A percentile compares a stretch with the other conserved stretches of the same genome.
Evolutionary conservation across 2,888 invertebrate genomes (phyloP).

Genomic region (Cosmia trapezina): DNA sequence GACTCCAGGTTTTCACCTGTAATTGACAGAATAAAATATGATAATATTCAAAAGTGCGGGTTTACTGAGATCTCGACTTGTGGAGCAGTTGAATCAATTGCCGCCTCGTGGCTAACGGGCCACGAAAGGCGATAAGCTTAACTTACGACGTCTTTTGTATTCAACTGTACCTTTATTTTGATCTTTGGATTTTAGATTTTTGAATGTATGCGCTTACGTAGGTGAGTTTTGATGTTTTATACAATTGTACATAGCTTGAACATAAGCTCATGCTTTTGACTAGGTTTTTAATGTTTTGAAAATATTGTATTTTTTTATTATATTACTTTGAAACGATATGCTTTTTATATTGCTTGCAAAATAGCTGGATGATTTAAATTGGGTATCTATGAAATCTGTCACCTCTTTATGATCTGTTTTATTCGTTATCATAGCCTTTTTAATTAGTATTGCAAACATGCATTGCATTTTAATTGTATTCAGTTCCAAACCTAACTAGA

Average conservation of each 20-base stretch:
- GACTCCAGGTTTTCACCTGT: conserved; percentile 62
- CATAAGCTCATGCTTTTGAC: not conserved
- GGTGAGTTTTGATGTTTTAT: not conserved
- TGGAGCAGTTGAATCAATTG: conserved; percentile 84
- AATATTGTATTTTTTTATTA: not conserved
- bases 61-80: conserved; percentile 79
- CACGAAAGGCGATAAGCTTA: conserved; percentile 85
- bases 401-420: not conserved
- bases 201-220: conserved; percentile 3
- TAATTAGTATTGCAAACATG: conserved; percentile 4
- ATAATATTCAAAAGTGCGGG: conserved; percentile 80
- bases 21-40: conserved; percentile 85
- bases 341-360: not conserved
- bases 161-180: conserved; percentile 80
- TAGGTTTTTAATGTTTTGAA: not conserved
- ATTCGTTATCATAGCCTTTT: not conserved
- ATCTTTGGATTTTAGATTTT: conserved; percentile 69
- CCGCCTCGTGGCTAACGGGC: conserved; percentile 84
- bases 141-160: conserved; percentile 87
- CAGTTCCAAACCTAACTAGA: no score
- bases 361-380: not conserved
- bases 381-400: not conserved
- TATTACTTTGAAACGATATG: not conserved
- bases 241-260: not conserved
- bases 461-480: no score